Base-by-base conservation (phyloP, 2,797 vertebrate species). In the Chrosomus eos region DNA sequence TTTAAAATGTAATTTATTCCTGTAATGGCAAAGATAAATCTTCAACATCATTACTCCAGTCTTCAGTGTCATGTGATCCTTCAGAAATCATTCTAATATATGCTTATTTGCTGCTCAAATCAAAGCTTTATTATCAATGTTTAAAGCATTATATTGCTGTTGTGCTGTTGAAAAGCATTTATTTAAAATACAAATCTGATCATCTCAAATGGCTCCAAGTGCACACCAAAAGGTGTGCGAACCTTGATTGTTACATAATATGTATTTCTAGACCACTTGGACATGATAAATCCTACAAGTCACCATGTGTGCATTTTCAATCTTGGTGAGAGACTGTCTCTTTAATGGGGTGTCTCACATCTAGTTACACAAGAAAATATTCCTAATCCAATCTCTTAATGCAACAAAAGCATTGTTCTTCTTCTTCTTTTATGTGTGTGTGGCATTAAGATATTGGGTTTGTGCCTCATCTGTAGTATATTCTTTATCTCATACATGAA, bases 181-280 rank as follows among this genome's bases (percentile, higher is more conserved):
- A 16, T 16, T 62, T 62, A 14, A 62, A 62, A 62, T 16, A 28
- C 14, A 28, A 58, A 28, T 26, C n/a, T 60, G n/a, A 60, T 16
- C 26, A 62, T 62, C 60, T 62, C 60, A 62, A 62, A 38, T n/a
- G 11, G 21, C 33, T 38, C 9, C 8, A 55, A 77, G 23, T 40
- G n/a, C n/a, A n/a, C n/a, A n/a, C n/a, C 33, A 60, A 60, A 19
- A 60, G 33, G 31, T 75, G 48, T 75, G 48, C 8, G 2, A 75
- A 38, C 7, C 53, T 60, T 75, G 11, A 38, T 58, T 78, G 55
- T 43, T 66, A 66, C 18, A 31, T 45, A 79, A 79, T 64, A 18
- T 31, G 23, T 23, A 48, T 79, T 79, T 79, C 48, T 79, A 48
- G 33, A 79, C 40, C 10, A 40, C 53, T 76, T 10, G 53, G 53